These are phyloP conservation scores for Callyntrura sp. DNA, from an alignment of 2,888 invertebrate genomes.

Conservation along the genomic window DNA sequence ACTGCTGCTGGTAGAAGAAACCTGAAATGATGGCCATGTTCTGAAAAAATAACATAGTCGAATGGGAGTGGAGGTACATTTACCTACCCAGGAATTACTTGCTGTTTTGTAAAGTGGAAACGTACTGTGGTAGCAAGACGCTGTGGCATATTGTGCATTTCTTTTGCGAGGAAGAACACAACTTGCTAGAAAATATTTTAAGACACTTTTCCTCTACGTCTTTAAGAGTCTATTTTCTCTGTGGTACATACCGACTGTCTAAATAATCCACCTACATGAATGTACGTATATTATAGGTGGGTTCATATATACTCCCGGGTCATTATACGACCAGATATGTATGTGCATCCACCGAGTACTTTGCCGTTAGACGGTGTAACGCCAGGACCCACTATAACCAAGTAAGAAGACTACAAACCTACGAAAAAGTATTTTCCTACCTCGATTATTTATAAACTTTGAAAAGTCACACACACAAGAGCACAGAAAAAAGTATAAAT, in stretches of 20 bases:
- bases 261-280: no score
- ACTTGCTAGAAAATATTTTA: neutral
- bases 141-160: neutral
- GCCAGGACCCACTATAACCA: no score
- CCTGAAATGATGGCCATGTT: no score
- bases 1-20: neutral
- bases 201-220: no score
- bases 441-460: slow-evolving; percentile 45
- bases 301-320: no score
- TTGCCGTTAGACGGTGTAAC: no score
- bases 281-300: no score
- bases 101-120: neutral
- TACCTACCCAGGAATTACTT: neutral
- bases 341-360: no score
- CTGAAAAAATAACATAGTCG: neutral
- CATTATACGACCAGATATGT: no score
- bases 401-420: neutral
- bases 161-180: neutral
- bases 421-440: neutral
- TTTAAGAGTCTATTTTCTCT: no score
- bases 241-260: no score
- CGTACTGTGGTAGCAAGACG: neutral
- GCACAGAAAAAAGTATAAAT: slow-evolving; percentile 18
- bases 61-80: neutral
- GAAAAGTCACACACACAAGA: slow-evolving; percentile 19